These are phyloP conservation scores for Dipodomys merriami DNA, from an alignment of 2,113 vertebrate species.

Conservation along the genomic window DNA sequence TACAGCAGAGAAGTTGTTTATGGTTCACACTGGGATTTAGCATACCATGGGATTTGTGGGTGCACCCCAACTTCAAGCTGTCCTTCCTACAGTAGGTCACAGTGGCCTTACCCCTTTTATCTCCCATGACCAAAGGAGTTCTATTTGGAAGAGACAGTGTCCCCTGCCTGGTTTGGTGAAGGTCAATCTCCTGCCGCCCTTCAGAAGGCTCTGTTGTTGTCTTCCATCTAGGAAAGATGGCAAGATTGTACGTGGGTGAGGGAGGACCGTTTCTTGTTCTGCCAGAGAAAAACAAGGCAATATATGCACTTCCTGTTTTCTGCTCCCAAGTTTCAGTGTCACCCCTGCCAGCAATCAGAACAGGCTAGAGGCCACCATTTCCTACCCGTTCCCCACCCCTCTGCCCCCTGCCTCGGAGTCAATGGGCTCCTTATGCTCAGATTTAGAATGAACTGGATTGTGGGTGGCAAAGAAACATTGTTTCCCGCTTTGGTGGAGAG, in stretches of 20 bases:
- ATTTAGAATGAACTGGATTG: slow-evolving; percentile 50
- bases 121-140: too few species aligned
- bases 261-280: not conserved
- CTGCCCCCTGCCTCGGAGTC: not conserved
- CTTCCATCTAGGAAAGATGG: not conserved
- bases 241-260: fast-evolving
- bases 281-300: not conserved
- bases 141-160: fast-evolving
- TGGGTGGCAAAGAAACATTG: slow-evolving; percentile 59
- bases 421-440: slow-evolving; percentile 65
- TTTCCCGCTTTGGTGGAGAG: slow-evolving; percentile 21
- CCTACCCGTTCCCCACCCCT: slow-evolving; percentile 28
- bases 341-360: slow-evolving; percentile 43
- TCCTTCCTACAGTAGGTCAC: not conserved
- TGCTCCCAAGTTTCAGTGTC: not conserved
- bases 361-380: slow-evolving; percentile 54
- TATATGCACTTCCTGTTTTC: not conserved
- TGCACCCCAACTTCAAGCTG: fast-evolving
- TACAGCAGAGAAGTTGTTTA: fast-evolving
- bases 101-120: not conserved
- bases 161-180: fast-evolving
- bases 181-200: not conserved
- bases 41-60: not conserved
- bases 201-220: not conserved
- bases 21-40: fast-evolving